Percentiles rank a stretch among this genome's conserved stretches.
Conservation (phyloP, 2,888 invertebrate genomes). For the Mactromeris polynyma region DNA sequence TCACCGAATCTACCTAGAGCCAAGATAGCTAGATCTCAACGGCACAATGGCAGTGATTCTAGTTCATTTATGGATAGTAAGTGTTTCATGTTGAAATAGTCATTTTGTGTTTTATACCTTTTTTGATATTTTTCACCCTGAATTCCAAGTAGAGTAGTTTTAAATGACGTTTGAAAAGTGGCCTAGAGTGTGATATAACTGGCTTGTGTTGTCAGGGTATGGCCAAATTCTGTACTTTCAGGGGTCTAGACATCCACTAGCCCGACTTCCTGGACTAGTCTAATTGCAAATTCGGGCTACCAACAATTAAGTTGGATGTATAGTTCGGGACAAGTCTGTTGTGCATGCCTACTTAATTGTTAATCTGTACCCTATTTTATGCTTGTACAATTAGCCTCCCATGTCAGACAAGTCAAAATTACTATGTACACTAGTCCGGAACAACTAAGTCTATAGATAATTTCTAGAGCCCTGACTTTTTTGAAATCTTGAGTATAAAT, state of each 20-base stretch:
- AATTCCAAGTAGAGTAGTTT: not conserved
- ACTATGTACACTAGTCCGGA: too few relatives aligned
- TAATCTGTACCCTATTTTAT: too few relatives aligned
- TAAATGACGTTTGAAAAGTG: not conserved
- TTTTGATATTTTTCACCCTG: not conserved
- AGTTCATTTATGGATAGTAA: constrained; percentile 65
- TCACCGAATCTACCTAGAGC: constrained; percentile 68
- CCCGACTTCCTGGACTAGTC: too few relatives aligned
- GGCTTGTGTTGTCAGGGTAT: not conserved
- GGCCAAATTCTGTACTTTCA: not conserved
- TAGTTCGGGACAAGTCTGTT: too few relatives aligned
- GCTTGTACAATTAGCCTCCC: too few relatives aligned
- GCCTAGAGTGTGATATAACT: not conserved
- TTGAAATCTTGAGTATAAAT: too few relatives aligned
- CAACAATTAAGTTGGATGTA: not conserved
- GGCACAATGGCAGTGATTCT: constrained; percentile 54
- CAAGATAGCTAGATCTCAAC: constrained; percentile 57
- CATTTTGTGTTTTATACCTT: constrained; percentile 34
- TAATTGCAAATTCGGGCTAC: too few relatives aligned
- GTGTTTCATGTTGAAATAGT: constrained; percentile 51
- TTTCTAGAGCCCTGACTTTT: too few relatives aligned
- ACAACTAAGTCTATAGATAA: too few relatives aligned
- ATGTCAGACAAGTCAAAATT: too few relatives aligned
- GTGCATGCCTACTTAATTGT: too few relatives aligned
- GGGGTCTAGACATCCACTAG: not conserved